These are phyloP conservation scores for Arion vulgaris DNA, from an alignment of 1,140 invertebrate species.

Conservation along the genomic window DNA sequence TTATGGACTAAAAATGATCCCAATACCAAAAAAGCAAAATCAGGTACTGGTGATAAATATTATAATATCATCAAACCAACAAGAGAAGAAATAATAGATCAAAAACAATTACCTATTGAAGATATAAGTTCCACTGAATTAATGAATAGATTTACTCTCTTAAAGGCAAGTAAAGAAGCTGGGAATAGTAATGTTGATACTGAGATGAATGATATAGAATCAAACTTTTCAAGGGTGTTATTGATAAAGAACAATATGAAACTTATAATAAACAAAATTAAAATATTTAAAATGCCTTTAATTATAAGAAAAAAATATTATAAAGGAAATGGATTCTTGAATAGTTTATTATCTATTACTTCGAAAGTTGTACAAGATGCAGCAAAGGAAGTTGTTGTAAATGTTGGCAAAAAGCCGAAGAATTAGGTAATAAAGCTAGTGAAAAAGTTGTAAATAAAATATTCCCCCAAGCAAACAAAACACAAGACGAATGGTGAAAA, in stretches of 20 bases:
- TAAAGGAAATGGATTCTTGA: neutral
- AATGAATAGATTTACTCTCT: neutral
- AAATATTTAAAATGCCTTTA: neutral
- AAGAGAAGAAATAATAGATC: neutral
- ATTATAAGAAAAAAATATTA: neutral
- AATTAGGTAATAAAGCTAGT: constrained; percentile 4
- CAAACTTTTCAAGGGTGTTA: neutral
- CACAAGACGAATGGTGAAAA: too few relatives aligned
- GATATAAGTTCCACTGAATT: neutral
- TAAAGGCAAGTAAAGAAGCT: neutral
- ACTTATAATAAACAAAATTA: constrained; percentile 1
- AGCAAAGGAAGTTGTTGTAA: neutral
- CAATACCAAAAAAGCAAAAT: too few relatives aligned
- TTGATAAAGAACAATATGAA: too few relatives aligned
- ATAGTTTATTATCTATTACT: neutral
- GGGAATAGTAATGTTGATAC: neutral
- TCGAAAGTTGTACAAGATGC: neutral
- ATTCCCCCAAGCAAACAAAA: neutral
- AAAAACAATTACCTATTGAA: too few relatives aligned
- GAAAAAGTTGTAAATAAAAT: constrained; percentile 7
- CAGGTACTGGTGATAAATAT: neutral
- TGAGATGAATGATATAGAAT: neutral
- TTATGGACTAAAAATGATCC: neutral
- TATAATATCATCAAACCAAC: neutral
- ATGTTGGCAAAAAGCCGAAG: neutral